Evolutionary conservation across 1,140 invertebrate genomes (phyloP), one percentile per base, ranked within the genome.

Genomic region (Leptinotarsa undecemlineata): DNA sequence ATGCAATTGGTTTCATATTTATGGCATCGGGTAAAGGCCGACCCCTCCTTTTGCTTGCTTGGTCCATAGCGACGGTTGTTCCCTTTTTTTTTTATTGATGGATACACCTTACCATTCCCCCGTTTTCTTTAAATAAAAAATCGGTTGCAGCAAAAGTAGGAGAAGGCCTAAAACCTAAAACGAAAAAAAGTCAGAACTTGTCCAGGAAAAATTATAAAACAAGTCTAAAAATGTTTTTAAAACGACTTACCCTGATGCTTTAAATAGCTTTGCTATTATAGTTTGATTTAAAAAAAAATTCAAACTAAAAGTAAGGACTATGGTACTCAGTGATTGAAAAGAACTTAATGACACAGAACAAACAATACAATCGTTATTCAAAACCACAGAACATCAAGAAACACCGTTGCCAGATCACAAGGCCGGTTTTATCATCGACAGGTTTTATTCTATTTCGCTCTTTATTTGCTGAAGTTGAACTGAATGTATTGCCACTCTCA

Each of bases 111-210:
- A 75, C 68, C 78, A 76, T 77, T 75, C 78, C 77, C 74, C 75
- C 79, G 74, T 73, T 76, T 74, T 73, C 68, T 71, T 60, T 63
- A 19, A n/a, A 74, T 51, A 64, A 77, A 77, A 80, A 77, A 72
- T 77, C 75, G 67, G 73, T 62, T 74, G 60, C 57, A 77, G 79
- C 79, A 81, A 81, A 81, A 81, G 78, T 72, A 77, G 79, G 77
- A 78, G 76, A 77, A 81, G 79, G 79, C 78, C 79, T 78, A 81
- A 74, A 71, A 79, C 76, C 79, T 81, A 72, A 8, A 77, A 74
- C 48, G 74, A 73, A 72, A 76, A 66, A 74, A 19, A 0, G 15
- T 57, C 48, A 68, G n/a, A n/a, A 47, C 19, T 19, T 57, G 15
- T 17, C 4, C 51, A 42, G 51, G n/a, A 57, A n/a, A 19, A 57